Base-by-base conservation (phyloP, 1,140 invertebrate species). In the Lasioglossum baleicum region DNA sequence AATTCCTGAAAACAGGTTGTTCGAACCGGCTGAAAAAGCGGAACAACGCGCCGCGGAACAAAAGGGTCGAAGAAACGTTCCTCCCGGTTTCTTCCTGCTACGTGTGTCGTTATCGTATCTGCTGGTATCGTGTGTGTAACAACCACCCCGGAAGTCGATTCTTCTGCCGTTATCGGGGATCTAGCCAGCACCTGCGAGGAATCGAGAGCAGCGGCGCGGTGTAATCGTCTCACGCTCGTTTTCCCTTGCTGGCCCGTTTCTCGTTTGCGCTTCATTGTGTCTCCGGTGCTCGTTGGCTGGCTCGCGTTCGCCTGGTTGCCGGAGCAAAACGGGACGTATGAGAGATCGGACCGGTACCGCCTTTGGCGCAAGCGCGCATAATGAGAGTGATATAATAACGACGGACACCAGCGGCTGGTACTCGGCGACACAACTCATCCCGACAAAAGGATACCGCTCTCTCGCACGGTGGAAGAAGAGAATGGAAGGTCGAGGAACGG, bases 361-460 rank as follows among this genome's bases (percentile, higher is more conserved):
- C 84, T 86, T 87, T 87, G 85, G 85, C 85, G 85, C 85, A 86
- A 83, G 82, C 77, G 31, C 84, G 85, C 85, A 87, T 87, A 87
- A 87, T 86, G 85, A 86, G 84, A 87, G 78, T 87, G 85, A 87
- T 87, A 87, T 87, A 87, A 87, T 87, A 87, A 87, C 85, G 84
- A 86, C 84, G 84, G 84, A 66, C 85, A 87, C 85, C 77, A 78
- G 82, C 64, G 72, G 66, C 51, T 66, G 60, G 77, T 78, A 70
- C 63, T n/a, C 81, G 74, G 73, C 84, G 84, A 86, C 85, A 87
- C 85, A 86, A 87, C 82, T 87, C 84, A 87, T 87, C 85, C 82
- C 84, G 85, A 87, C 84, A 87, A 87, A 86, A 86, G 85, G 85
- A 86, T 75, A 86, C 85, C 85, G 84, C n/a, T n/a, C 84, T 80